Percentiles rank a stretch among this genome's conserved stretches.
phyloP scores from a whole-genome alignment of 2,113 vertebrate species.

The Eretmochelys imbricata region DNA sequence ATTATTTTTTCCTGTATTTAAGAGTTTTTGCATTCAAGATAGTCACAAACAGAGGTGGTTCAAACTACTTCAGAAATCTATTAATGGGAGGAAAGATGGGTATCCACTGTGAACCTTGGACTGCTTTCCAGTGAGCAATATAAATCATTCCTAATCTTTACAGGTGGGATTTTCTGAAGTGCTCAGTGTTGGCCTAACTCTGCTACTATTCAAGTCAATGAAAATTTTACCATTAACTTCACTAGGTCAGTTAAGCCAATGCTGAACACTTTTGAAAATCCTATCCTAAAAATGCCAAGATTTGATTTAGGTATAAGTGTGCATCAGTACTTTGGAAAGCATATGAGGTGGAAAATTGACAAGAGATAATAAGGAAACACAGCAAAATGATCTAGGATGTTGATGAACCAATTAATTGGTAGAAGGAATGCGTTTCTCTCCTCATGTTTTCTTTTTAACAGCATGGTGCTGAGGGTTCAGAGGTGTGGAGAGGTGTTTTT shows the following conservation, averaged over 20 bases:
- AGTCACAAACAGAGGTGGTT: background rate
- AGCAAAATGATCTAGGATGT: background rate
- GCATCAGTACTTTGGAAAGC: background rate
- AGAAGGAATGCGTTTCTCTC: background rate
- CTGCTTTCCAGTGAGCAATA: background rate
- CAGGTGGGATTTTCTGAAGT: slow-evolving; percentile 12
- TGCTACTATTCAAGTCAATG: background rate
- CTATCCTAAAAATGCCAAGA: background rate
- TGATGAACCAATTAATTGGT: background rate
- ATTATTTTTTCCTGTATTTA: background rate
- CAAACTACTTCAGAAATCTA: background rate
- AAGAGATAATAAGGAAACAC: slow-evolving; percentile 7
- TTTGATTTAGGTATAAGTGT: background rate
- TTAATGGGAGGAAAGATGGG: background rate
- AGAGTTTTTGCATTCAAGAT: background rate
- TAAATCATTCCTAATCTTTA: background rate
- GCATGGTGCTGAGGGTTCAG: background rate
- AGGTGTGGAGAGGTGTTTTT: background rate
- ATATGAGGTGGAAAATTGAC: background rate
- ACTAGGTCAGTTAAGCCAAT: background rate
- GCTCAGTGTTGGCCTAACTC: background rate
- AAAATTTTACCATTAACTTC: background rate
- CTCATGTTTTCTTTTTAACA: background rate
- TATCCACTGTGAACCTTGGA: background rate
- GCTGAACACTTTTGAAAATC: background rate